Conservation (phyloP, 2,113 vertebrate genomes). For the Mesoclemmys tuberculata region DNA sequence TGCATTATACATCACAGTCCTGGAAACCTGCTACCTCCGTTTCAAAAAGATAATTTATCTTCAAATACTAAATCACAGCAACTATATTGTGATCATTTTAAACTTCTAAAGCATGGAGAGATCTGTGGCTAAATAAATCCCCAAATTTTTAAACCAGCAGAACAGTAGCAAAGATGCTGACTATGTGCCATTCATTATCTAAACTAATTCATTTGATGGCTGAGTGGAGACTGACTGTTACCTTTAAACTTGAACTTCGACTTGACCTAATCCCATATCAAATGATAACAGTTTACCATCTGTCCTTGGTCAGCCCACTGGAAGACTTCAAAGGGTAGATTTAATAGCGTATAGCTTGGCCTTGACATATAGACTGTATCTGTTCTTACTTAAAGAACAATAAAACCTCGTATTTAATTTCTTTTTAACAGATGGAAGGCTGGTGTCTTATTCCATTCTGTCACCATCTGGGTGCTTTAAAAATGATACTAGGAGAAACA, state of each 20-base stretch:
- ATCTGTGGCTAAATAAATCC: slow-evolving; percentile 42
- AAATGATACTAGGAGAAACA: slow-evolving; percentile 66
- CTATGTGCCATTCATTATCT: slow-evolving; percentile 26
- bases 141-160: slow-evolving; percentile 28
- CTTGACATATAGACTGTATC: slow-evolving; percentile 84
- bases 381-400: slow-evolving; percentile 86
- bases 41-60: slow-evolving; percentile 14
- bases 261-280: slow-evolving; percentile 83
- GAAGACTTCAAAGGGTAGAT: slow-evolving; percentile 80
- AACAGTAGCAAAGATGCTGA: slow-evolving; percentile 66
- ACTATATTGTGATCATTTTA: slow-evolving; percentile 10
- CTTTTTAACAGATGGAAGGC: slow-evolving; percentile 85
- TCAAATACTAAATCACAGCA: slow-evolving; percentile 11
- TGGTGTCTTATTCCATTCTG: slow-evolving; percentile 80
- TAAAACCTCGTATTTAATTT: slow-evolving; percentile 83
- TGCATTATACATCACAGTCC: background rate
- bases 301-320: slow-evolving; percentile 79
- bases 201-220: slow-evolving; percentile 53
- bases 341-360: slow-evolving; percentile 84
- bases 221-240: slow-evolving; percentile 63
- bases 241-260: slow-evolving; percentile 87
- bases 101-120: background rate
- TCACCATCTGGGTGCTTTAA: slow-evolving; percentile 78
- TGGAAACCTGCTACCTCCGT: background rate
- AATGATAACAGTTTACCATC: slow-evolving; percentile 87